Percentiles rank a stretch among this genome's conserved stretches.
Conservation (phyloP, 2,113 vertebrate genomes). For the Boulengeromyrus knoepffleri region DNA sequence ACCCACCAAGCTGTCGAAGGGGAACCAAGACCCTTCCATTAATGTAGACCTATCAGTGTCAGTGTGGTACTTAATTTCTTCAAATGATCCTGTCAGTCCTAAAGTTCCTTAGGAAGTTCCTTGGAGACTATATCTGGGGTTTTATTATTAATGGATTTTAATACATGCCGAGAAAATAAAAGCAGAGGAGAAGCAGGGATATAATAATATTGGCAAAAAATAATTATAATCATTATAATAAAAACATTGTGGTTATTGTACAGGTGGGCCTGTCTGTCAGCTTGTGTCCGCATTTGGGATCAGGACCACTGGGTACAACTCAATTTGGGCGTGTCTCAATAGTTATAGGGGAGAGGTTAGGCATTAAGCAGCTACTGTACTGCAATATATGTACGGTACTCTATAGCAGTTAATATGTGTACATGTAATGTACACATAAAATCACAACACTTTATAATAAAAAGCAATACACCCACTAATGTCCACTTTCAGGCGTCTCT, state of each 20-base stretch:
- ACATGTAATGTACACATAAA: no score
- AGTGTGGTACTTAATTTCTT: neutral
- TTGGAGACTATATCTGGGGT: neutral
- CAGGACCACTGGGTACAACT: neutral
- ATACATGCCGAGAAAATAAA: neutral
- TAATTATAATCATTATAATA: neutral
- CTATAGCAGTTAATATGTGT: no score
- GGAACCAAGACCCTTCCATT: neutral
- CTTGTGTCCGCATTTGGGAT: no score
- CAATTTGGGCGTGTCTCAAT: no score
- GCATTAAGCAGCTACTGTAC: no score
- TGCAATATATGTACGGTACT: no score
- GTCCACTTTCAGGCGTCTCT: no score
- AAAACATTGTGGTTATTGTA: neutral
- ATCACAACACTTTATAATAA: no score
- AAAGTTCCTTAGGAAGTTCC: neutral
- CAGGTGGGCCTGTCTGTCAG: neutral
- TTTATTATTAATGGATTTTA: neutral
- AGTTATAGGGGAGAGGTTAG: no score
- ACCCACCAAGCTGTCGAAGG: no score
- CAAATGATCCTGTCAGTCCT: neutral
- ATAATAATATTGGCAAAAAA: neutral
- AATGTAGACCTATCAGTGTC: neutral
- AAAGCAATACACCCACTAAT: no score
- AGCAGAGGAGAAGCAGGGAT: neutral